Base-by-base conservation (phyloP, 92 coral and sea anemone species). In the Phymanthus crucifer region DNA sequence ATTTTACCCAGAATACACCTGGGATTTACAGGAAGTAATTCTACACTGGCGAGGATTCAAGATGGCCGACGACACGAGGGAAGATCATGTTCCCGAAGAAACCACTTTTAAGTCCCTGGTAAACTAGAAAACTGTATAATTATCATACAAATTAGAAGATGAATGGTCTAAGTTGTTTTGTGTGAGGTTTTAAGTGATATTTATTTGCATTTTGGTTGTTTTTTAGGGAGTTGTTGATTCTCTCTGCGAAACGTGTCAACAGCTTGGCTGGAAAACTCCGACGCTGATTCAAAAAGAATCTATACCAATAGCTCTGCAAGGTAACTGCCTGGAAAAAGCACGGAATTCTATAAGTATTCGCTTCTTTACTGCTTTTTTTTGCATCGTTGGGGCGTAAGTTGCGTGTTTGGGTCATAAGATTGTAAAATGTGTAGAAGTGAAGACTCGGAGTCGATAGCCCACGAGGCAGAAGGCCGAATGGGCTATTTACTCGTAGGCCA, bases 201-300 rank as follows among this genome's bases (percentile, higher is more conserved):
- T 29, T 27, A 12, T 61, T 11, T 4, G 32, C 40, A n/a, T 32
- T 38, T 77, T 34, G 46, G 54, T 66, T 21, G 23, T 46, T 78
- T 48, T 54, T 76, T 21, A 95, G 99, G 99, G 99, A 66, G 76
- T 95, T 32, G 93, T 90, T 0, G 99, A 95, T 40, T 87, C 89
- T 6, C 89, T 95, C 35, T 95, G 99, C 81, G 99, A 95, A 85
- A 91, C 98, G 1, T 95, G 99, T 47, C 87, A 89, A 23, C 89
- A 95, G 52, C 77, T 95, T 38, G 99, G 96, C 66, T 95, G 99
- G 99, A 95, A 93, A 47, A 74, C 79, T 27, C 98, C 99, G 3
- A 89, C 99, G 47, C 81, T 86, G 66, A 95, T 95, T 58, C 99
- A 95, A 74, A 79, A 87, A 43, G 99, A 95, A 83, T 92, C 98